phyloP scores from a whole-genome alignment of 1,140 invertebrate genomes.

The Macrotrachela quadricornifera region DNA sequence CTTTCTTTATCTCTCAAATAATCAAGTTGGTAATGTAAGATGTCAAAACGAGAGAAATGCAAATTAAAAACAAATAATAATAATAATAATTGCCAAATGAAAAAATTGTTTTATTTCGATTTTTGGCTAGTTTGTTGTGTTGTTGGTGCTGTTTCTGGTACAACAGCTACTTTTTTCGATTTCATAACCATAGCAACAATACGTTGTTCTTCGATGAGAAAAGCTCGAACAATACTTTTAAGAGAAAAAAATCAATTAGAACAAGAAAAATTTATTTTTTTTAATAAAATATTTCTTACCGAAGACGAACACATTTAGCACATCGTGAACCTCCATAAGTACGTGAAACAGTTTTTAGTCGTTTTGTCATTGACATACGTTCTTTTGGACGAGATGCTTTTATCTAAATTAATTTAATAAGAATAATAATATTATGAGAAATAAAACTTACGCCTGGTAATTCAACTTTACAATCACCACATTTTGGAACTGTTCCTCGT shows the following conservation, averaged over 20 bases:
- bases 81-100: too few species aligned
- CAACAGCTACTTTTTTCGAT: constrained; percentile 40
- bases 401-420: background rate
- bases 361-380: constrained; percentile 68
- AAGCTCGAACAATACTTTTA: constrained; percentile 56
- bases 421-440: too few species aligned
- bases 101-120: too few species aligned
- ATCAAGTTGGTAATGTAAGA: too few species aligned
- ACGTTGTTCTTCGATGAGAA: constrained; percentile 85
- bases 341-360: constrained; percentile 51
- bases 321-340: constrained; percentile 88
- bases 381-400: constrained; percentile 54
- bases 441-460: constrained; percentile 49
- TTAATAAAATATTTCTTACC: background rate
- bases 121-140: too few species aligned
- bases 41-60: too few species aligned
- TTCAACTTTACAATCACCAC: constrained; percentile 77
- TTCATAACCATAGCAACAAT: constrained; percentile 73
- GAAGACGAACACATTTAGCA: constrained; percentile 60
- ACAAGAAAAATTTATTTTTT: too few species aligned
- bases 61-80: too few species aligned
- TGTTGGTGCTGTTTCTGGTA: background rate
- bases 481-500: constrained; percentile 74
- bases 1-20: too few species aligned
- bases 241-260: too few species aligned